phyloP scores from a whole-genome alignment of 2,888 invertebrate species.

The Macrophya annulata region DNA sequence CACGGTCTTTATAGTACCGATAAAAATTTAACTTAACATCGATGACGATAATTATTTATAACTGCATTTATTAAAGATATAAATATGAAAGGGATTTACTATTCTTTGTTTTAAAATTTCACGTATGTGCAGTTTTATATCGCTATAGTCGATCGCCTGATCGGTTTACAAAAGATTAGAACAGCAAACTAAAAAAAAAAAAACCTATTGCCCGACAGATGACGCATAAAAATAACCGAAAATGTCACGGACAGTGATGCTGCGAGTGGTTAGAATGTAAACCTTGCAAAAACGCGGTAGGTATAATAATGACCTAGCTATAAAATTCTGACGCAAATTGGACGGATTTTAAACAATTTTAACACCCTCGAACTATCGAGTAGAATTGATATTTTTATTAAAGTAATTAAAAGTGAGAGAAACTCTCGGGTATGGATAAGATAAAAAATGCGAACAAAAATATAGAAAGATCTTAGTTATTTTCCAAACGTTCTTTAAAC shows the following conservation, averaged over 20 bases:
- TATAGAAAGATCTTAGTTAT: not conserved
- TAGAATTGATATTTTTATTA: not conserved
- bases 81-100: not conserved
- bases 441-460: not conserved
- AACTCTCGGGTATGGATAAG: not conserved
- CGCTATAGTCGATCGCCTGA: not conserved
- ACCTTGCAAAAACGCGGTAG: slow-evolving; percentile 9
- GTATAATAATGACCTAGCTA: not conserved
- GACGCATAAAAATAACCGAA: not conserved
- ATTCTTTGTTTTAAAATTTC: not conserved
- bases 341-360: not conserved
- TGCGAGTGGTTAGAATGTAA: slow-evolving; percentile 14
- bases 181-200: not conserved
- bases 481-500: not conserved
- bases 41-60: not conserved
- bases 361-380: not conserved
- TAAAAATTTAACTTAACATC: not conserved
- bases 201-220: not conserved
- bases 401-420: not conserved
- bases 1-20: not conserved
- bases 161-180: not conserved
- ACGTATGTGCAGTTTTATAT: not conserved
- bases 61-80: not conserved
- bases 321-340: slow-evolving; percentile 32
- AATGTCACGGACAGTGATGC: slow-evolving; percentile 15